Evolutionary conservation across 2,888 invertebrate genomes (phyloP).

Genomic region (Pristionchus arcanus): DNA sequence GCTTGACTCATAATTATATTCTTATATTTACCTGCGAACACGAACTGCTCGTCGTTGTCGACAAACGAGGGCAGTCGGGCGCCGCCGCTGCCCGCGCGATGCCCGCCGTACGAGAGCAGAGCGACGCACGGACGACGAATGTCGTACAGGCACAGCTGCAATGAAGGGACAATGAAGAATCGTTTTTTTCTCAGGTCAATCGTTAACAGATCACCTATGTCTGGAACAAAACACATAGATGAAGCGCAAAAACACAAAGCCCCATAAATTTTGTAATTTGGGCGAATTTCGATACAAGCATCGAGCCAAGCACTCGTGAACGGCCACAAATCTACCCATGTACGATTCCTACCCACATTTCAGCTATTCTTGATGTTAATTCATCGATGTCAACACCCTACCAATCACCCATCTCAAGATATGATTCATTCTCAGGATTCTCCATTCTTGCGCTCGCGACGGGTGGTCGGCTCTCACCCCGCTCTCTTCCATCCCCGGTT

Average conservation of each 20-base stretch:
- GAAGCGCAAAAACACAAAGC: background rate
- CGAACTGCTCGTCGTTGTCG: constrained; percentile 51
- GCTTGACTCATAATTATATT: too few relatives aligned
- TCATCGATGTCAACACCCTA: too few relatives aligned
- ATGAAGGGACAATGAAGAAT: background rate
- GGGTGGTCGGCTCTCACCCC: too few relatives aligned
- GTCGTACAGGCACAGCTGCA: constrained; percentile 53
- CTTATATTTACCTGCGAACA: constrained; percentile 51
- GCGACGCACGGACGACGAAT: constrained; percentile 31
- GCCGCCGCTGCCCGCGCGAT: background rate
- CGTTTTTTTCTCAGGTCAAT: too few relatives aligned
- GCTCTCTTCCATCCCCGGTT: too few relatives aligned
- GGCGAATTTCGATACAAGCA: background rate
- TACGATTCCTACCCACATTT: too few relatives aligned
- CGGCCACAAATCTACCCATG: background rate
- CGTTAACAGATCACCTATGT: too few relatives aligned
- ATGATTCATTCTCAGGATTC: too few relatives aligned
- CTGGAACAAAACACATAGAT: too few relatives aligned
- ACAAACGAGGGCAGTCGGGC: constrained; percentile 39
- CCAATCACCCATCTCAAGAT: too few relatives aligned
- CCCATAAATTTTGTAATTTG: background rate
- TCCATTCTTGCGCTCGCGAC: too few relatives aligned
- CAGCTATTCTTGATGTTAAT: too few relatives aligned
- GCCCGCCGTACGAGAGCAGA: background rate
- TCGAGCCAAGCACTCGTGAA: background rate